Base-by-base conservation (phyloP, 1,140 invertebrate genomes). In the Lepidotrigona ventralis region DNA sequence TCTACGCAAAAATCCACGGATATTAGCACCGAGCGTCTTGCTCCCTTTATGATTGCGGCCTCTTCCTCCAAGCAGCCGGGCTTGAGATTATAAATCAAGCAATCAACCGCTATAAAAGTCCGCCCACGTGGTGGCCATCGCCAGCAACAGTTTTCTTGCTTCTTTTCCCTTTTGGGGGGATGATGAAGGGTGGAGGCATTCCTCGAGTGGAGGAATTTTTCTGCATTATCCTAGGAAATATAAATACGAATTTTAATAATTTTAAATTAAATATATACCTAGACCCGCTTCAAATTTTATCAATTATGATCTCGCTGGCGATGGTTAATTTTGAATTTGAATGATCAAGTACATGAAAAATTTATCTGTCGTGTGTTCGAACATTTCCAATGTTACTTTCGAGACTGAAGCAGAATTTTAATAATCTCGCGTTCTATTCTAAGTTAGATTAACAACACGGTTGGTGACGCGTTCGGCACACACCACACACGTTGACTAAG, bases 51-150 rank as follows among this genome's bases (percentile, higher is more conserved):
- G 69, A 71, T 73, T 53, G 60, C 63, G 76, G 54, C 39, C 6
- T 73, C 33, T 66, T 17, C 56, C 53, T 75, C 71, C 63, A 74
- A 60, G 29, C 26, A 76, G 70, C 75, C 79, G 39, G 39, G 72
- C 64, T 70, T 72, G 86, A 90, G 86, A 89, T 90, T 90, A 90
- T 90, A 90, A 90, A 90, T 90, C 89, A 90, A 84, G 83, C 82
- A 90, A 90, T 90, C 89, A 90, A 90, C 88, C 84, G 84, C 86
- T 56, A 90, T 90, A 90, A 90, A 90, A 88, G 88, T 89, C 88
- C 88, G 86, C 88, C 88, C 81, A 89, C 88, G 78, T 76, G 39
- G 39, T 46, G 39, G 74, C 63, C 23, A 71, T 54, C 60, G n/a
- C 77, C 29, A 80, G 46, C 51, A 23, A 17, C 73, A 56, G 60